Evolutionary conservation across 2,888 invertebrate species (phyloP).

Genomic region (Microctonus brassicae): DNA sequence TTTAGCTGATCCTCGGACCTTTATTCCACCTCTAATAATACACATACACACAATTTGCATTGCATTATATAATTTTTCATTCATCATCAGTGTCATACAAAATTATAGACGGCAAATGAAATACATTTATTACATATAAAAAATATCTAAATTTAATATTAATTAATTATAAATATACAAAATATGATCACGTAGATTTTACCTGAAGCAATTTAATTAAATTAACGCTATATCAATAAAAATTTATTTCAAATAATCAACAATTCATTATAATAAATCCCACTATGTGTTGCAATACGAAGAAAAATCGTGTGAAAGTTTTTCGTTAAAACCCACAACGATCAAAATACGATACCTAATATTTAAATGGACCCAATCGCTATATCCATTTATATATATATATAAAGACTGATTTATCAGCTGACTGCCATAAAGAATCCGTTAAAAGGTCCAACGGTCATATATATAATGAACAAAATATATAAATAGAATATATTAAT

Average conservation of each 20-base stretch:
- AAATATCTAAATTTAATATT: not conserved
- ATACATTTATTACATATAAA: not conserved
- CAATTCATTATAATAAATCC: not conserved
- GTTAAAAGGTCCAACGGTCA: constrained; percentile 40
- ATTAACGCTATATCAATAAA: not conserved
- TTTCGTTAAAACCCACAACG: not conserved
- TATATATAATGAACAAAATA: constrained; percentile 30
- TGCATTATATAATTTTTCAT: constrained; percentile 61
- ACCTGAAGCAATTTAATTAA: not conserved
- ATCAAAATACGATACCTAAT: not conserved
- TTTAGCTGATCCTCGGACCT: constrained; percentile 40
- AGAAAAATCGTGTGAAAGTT: constrained; percentile 18
- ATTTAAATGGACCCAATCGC: constrained; percentile 38
- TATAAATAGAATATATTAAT: constrained; percentile 1
- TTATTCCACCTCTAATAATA: too few relatives aligned
- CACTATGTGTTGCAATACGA: not conserved
- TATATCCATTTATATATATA: constrained; percentile 27
- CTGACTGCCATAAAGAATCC: constrained; percentile 29
- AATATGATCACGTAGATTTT: not conserved
- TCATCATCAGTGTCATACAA: constrained; percentile 27
- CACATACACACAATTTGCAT: constrained; percentile 51
- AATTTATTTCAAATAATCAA: not conserved
- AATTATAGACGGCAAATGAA: constrained; percentile 21
- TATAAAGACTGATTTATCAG: constrained; percentile 13
- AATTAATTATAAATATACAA: not conserved